Evolutionary conservation across 2,797 vertebrate species (phyloP).

Genomic region (Hippocampus kuda): DNA sequence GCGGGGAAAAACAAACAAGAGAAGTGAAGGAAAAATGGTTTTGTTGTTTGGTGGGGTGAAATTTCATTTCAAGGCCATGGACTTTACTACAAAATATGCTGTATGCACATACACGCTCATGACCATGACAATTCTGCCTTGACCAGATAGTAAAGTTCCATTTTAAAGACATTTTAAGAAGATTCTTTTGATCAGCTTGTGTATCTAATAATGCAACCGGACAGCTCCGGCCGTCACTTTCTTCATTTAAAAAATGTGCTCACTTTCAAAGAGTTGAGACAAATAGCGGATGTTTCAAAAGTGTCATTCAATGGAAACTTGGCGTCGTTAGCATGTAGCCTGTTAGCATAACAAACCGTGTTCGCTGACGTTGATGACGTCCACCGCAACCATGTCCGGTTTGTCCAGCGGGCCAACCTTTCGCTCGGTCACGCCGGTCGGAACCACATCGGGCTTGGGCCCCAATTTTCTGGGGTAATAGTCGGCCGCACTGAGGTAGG

Average conservation of each 20-base stretch:
- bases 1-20: no score
- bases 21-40: no score
- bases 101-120: no score
- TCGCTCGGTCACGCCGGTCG: constrained; percentile 70
- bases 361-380: constrained; percentile 62
- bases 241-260: no score
- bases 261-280: background rate
- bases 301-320: background rate
- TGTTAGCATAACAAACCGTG: constrained; percentile 66
- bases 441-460: constrained; percentile 72
- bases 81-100: no score
- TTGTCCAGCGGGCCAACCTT: constrained; percentile 65
- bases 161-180: background rate
- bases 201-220: background rate
- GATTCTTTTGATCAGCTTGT: background rate
- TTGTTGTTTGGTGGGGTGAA: no score
- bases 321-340: constrained; percentile 35
- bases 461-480: constrained; percentile 70
- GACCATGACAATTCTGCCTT: background rate
- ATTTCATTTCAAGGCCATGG: no score
- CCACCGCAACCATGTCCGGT: constrained; percentile 72
- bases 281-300: background rate
- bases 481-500: constrained; percentile 58
- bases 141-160: background rate
- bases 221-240: background rate